phyloP scores from a whole-genome alignment of 2,888 invertebrate genomes.

The Therioaphis trifolii region DNA sequence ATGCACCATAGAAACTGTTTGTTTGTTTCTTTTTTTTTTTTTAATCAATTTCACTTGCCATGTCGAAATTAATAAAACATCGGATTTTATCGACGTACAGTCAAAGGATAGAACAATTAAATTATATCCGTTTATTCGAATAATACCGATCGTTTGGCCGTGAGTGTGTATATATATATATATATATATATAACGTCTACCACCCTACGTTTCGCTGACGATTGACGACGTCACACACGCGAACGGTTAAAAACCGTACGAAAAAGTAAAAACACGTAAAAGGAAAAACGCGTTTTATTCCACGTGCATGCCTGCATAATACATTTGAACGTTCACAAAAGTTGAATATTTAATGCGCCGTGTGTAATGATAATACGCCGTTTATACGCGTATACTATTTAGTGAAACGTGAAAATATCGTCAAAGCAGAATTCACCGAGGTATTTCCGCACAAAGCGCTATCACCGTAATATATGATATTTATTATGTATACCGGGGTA shows the following conservation, averaged over 20 bases:
- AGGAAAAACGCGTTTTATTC: not conserved
- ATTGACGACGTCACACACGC: no score
- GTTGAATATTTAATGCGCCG: not conserved
- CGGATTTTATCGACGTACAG: not conserved
- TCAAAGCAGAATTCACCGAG: no score
- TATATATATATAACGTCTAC: no score
- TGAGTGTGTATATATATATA: no score
- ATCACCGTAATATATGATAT: no score
- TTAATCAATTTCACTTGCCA: not conserved
- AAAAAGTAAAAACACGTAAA: not conserved
- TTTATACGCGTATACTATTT: not conserved
- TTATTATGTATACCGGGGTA: no score
- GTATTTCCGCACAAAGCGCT: no score
- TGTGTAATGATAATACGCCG: no score
- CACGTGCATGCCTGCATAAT: not conserved
- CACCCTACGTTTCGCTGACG: no score
- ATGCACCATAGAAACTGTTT: no score
- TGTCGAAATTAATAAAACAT: not conserved
- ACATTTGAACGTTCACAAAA: not conserved
- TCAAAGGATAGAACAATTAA: not conserved
- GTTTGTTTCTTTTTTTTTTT: no score
- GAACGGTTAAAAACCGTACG: not conserved
- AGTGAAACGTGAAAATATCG: no score
- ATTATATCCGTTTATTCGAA: not conserved
- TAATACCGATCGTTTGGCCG: not conserved